Evolutionary conservation across 2,113 vertebrate genomes (phyloP).

Genomic region (Redunca redunca): DNA sequence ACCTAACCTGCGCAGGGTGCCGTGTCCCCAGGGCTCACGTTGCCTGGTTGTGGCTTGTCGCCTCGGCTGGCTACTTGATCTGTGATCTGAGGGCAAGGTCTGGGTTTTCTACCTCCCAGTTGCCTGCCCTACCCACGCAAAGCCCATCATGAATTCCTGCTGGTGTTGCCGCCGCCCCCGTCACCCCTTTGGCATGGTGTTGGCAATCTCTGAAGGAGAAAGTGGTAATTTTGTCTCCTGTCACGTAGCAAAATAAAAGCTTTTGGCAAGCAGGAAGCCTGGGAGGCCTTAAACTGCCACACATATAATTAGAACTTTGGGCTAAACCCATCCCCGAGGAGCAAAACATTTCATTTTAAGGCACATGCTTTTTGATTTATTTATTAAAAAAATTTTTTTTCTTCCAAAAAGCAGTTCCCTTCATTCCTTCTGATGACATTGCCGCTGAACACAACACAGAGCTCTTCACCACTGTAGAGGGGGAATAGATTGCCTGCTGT

Average conservation of each 20-base stretch:
- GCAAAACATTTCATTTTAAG: conserved; percentile 58
- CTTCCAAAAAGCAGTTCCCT: background rate
- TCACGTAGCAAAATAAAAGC: conserved; percentile 66
- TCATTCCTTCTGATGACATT: background rate
- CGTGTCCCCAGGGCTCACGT: background rate
- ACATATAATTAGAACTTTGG: conserved; percentile 68
- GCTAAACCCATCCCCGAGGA: conserved; percentile 61
- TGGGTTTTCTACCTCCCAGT: background rate
- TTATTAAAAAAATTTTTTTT: background rate
- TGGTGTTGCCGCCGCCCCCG: background rate
- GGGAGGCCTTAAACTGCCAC: conserved; percentile 59
- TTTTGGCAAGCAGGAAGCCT: conserved; percentile 58
- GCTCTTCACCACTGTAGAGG: conserved; percentile 52
- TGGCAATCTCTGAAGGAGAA: conserved; percentile 64
- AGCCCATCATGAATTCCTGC: background rate
- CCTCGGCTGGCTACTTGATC: background rate
- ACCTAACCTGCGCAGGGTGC: background rate
- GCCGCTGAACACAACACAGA: conserved; percentile 8
- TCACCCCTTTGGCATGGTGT: background rate
- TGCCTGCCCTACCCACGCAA: background rate
- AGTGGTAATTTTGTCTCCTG: conserved; percentile 57
- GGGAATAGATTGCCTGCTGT: background rate
- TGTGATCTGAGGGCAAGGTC: background rate
- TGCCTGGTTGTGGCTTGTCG: background rate
- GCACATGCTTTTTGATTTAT: conserved; percentile 54